These are phyloP conservation scores for Sardinella longiceps DNA, from an alignment of 2,797 vertebrate genomes.

Conservation along the genomic window DNA sequence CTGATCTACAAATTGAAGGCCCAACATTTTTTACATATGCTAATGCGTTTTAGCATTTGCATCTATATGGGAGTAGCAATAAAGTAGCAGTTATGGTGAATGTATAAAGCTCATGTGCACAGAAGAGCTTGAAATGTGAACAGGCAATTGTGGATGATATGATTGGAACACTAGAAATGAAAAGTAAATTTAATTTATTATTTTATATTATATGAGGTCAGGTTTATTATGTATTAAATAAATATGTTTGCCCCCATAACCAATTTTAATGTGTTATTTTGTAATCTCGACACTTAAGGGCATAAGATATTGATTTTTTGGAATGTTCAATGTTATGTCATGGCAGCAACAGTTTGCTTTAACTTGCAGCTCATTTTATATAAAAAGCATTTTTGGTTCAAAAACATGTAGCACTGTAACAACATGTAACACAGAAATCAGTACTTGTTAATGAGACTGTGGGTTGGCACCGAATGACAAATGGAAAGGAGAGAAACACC, in stretches of 20 bases:
- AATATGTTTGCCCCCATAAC: no score
- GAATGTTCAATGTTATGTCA: no score
- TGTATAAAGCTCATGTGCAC: not conserved
- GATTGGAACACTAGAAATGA: conserved; percentile 40
- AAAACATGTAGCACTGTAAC: not conserved
- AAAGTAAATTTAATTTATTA: not conserved
- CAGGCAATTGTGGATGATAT: not conserved
- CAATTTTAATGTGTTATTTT: not conserved
- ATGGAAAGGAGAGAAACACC: not conserved
- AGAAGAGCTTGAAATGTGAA: not conserved
- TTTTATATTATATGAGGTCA: no score
- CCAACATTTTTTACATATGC: not conserved
- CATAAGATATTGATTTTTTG: no score
- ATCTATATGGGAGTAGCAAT: not conserved
- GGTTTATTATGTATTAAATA: no score
- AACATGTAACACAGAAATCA: not conserved
- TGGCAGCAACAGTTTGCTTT: not conserved
- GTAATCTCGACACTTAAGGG: no score
- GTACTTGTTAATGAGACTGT: not conserved
- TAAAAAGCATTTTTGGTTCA: not conserved
- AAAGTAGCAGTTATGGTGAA: not conserved
- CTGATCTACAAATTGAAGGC: not conserved
- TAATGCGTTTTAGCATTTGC: conserved; percentile 9
- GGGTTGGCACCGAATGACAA: not conserved
- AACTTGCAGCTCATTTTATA: not conserved